Base-by-base conservation (phyloP, 2,113 vertebrate species). In the Mus pahari region DNA sequence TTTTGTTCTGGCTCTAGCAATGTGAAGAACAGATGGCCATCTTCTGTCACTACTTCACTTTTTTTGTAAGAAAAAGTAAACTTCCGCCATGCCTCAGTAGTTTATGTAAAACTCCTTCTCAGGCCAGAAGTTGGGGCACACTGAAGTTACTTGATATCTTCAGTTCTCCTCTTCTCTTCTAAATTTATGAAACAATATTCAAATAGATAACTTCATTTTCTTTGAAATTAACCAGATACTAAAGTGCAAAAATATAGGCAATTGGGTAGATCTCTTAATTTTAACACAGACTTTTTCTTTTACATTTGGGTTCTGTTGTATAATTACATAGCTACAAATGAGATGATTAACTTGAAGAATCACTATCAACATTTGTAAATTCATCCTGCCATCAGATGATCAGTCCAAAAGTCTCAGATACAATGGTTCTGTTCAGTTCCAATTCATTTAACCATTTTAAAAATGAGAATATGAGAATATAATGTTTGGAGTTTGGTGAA, bases 21-120 rank as follows among this genome's bases (percentile, higher is more conserved):
- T 93, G 75, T 95, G 94, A 95, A 94, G 79, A 97, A 97, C 96
- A 97, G 96, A 97, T 97, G 96, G 90, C 82, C 48, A 87, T 96
- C 95, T 95, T 97, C 96, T 97, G 89, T 96, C 96, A 95, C 86
- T 77, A 87, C 92, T 89, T 97, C 68, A 90, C 90, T 93, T 89
- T 97, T 97, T 97, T 95, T 92, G 89, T 94, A 91, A 96, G 94
- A 93, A 92, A 96, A 66, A 66, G 87, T 91, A 88, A 94, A 48
- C 36, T 62, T 89, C 66, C 64, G n/a, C 53, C 84, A 88, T 39
- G 55, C 48, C 31, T 95, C 90, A 60, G 75, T 90, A 79, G 50
- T 68, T 93, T 86, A 91, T 55, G 64, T 75, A 95, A 90, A 96
- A 77, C 58, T 97, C 74, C 86, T 92, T 93, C 79, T 95, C n/a